Evolutionary conservation across 2,113 vertebrate genomes (phyloP).

Genomic region (Cynoglossus semilaevis): DNA sequence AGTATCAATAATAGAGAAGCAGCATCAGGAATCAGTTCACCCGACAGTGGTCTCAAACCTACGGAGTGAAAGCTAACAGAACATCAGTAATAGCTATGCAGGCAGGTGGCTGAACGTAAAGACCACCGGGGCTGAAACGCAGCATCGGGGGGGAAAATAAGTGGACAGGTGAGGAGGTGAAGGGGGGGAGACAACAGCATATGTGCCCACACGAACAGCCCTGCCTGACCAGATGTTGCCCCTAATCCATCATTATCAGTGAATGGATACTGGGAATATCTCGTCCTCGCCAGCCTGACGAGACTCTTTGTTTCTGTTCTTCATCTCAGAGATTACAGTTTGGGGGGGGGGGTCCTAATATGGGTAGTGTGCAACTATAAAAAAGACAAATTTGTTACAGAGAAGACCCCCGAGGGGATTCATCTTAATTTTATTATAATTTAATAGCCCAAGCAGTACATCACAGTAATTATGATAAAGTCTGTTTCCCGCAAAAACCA

Average conservation of each 20-base stretch:
- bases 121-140: conserved; percentile 15
- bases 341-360: neutral
- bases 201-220: neutral
- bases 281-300: neutral
- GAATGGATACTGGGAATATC: neutral
- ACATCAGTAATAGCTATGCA: conserved; percentile 25
- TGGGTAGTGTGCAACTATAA: neutral
- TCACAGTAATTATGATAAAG: conserved; percentile 4
- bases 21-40: neutral
- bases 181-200: neutral
- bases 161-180: conserved; percentile 24
- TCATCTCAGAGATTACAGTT: neutral
- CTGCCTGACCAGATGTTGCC: neutral
- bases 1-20: neutral
- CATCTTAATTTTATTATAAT: neutral
- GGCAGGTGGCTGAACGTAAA: conserved; percentile 36
- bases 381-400: neutral
- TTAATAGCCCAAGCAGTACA: neutral
- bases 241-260: conserved; percentile 1
- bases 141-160: conserved; percentile 6
- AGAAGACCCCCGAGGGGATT: neutral
- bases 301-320: neutral
- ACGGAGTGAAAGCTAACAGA: conserved; percentile 3
- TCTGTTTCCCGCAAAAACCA: neutral
- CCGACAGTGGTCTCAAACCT: neutral